These are phyloP conservation scores for Pyrochroa serraticornis DNA, from an alignment of 2,888 invertebrate genomes.

Conservation along the genomic window DNA sequence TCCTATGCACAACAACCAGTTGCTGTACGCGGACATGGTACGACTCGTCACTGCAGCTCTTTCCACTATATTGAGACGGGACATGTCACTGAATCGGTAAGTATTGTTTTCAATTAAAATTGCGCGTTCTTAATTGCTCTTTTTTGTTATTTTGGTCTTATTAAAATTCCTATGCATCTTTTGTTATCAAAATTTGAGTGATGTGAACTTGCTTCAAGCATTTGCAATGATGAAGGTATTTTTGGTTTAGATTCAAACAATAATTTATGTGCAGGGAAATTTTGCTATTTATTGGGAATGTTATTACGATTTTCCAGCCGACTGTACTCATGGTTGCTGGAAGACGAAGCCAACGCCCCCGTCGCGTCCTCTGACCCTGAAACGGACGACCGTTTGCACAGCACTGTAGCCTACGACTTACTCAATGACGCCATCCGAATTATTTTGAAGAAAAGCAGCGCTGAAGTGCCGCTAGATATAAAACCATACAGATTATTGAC, in stretches of 20 bases:
- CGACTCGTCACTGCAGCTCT: constrained; percentile 75
- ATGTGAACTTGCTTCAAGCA: no score
- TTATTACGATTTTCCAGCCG: constrained; percentile 60
- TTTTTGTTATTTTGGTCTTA: no score
- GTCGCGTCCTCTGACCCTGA: constrained; percentile 6
- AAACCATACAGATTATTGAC: constrained; percentile 80
- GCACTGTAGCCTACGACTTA: constrained; percentile 64
- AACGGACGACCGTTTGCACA: constrained; percentile 1
- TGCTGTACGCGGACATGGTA: constrained; percentile 71
- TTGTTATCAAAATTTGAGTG: no score
- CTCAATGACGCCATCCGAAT: constrained; percentile 69
- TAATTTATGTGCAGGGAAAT: no score
- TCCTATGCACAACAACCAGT: constrained; percentile 81
- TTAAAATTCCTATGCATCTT: no score
- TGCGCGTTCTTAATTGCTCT: not conserved
- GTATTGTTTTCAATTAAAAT: constrained; percentile 8
- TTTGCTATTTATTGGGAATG: not conserved
- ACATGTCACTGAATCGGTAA: constrained; percentile 87
- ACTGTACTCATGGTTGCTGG: constrained; percentile 84
- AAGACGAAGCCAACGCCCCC: constrained; percentile 68
- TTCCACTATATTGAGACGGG: constrained; percentile 77
- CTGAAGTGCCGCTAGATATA: constrained; percentile 63
- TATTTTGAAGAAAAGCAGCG: constrained; percentile 64
- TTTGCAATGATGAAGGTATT: no score
- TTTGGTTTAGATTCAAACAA: no score